Evolutionary conservation across 2,797 vertebrate genomes (phyloP).

Genomic region (Cyprinella venusta): DNA sequence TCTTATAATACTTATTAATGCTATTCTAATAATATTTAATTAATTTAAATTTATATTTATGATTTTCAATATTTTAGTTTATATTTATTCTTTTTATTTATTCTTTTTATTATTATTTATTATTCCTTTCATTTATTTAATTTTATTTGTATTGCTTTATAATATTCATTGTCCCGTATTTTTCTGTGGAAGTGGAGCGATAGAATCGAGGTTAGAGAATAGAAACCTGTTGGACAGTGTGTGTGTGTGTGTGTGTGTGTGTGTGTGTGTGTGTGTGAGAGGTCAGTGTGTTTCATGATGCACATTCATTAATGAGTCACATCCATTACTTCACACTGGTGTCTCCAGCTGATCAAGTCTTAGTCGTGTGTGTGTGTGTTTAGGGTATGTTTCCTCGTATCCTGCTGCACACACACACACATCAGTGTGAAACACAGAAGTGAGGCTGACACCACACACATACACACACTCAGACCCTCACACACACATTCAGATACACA

Average conservation of each 20-base stretch:
- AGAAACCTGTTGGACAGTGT: not conserved
- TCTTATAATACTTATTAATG: too few species aligned
- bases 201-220: not conserved
- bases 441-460: too few species aligned
- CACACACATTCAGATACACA: too few species aligned
- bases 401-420: not conserved
- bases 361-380: not conserved
- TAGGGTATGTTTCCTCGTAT: not conserved
- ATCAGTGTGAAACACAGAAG: not conserved
- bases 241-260: too few species aligned
- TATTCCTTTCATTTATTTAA: too few species aligned
- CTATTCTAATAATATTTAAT: too few species aligned
- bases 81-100: too few species aligned
- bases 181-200: not conserved
- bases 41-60: not conserved
- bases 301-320: conserved; percentile 7
- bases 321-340: not conserved
- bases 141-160: not conserved
- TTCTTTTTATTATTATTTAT: too few species aligned
- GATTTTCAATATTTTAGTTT: not conserved
- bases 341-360: conserved; percentile 13
- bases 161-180: not conserved
- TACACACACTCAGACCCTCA: not conserved
- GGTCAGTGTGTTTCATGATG: not conserved
- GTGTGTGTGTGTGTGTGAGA: too few species aligned